Base-by-base conservation (phyloP, 2,888 invertebrate species). In the Spodoptera picta region DNA sequence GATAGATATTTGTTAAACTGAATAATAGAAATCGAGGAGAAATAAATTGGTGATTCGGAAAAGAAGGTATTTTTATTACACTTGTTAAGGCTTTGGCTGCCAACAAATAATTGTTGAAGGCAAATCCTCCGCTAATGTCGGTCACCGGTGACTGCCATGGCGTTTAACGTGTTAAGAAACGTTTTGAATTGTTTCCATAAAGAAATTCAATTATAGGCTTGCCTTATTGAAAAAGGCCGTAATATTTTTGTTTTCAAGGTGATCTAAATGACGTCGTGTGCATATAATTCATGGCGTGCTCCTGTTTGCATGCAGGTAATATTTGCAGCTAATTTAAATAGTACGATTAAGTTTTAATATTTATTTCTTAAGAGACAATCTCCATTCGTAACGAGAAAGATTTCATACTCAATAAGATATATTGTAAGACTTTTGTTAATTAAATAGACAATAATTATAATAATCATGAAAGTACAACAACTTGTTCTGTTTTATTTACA, bases 341-440 rank as follows among this genome's bases (percentile, higher is more conserved):
- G 42, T 65, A 46, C 0, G 43, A 43, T 60, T 62, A 47, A 55
- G 46, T 55, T 47, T 14, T 60, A 50, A 45, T 64, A 75, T 75
- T 75, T 75, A 75, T 75, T 75, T 44, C 19, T 0, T 63, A 65
- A 65, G 59, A 54, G 47, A 62, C 43, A 52, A 46, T 69, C 27
- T 59, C 31, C 50, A 42, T 42, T 24, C 36, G 36, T 52, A 11
- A 31, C 44, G 47, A 23, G 23, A 48, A 50, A 49, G 10, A 36
- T 52, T 45, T 36, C 44, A 36, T 51, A 55, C 10, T 41, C 27
- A 47, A 9, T 72, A 72, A 41, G 42, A 1, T 67, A 55, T 12
- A 12, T 54, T 43, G 19, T 48, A 48, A 42, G 9, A 42, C 14
- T 52, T 36, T 60, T 58, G 58, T 5, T 72, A 52, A 53, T 12